Conservation (phyloP, 2,797 vertebrate species). For the Leuciscus waleckii region DNA sequence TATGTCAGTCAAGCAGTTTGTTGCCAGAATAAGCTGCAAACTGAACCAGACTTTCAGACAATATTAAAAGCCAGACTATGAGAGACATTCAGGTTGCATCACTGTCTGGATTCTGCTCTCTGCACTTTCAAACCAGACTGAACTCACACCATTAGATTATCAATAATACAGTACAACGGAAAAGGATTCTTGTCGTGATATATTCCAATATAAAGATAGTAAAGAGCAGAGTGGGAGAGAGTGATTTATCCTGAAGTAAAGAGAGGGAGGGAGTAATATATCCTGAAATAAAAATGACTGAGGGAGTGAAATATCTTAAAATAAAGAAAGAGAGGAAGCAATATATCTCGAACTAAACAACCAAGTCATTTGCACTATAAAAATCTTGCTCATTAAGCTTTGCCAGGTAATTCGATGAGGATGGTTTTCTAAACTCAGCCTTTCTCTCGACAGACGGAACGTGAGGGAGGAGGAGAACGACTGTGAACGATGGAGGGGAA, state of each 20-base stretch:
- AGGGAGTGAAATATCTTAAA: conserved; percentile 28
- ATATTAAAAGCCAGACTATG: conserved; percentile 9
- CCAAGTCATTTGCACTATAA: conserved; percentile 10
- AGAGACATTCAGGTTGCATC: conserved; percentile 23
- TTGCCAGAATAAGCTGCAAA: neutral
- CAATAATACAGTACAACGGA: conserved; percentile 4
- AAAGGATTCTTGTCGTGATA: neutral
- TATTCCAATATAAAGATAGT: neutral
- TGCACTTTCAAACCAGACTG: conserved; percentile 22
- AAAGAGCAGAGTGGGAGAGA: conserved; percentile 18
- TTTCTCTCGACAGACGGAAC: conserved; percentile 8
- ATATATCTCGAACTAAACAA: conserved; percentile 30
- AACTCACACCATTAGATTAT: conserved; percentile 25
- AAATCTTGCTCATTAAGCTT: conserved; percentile 15
- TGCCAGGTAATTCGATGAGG: conserved; percentile 4
- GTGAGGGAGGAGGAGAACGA: conserved; percentile 9
- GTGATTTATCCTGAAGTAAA: conserved; percentile 25
- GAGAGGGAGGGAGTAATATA: conserved; percentile 6
- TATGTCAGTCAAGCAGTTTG: neutral
- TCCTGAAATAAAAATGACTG: conserved; percentile 8
- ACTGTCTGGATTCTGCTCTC: conserved; percentile 20
- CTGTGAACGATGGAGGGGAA: conserved; percentile 2
- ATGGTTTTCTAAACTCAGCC: conserved; percentile 10
- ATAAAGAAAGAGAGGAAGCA: conserved; percentile 22
- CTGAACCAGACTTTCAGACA: neutral